phyloP scores from a whole-genome alignment of 2,113 vertebrate genomes.

The Myiozetetes cayanensis region DNA sequence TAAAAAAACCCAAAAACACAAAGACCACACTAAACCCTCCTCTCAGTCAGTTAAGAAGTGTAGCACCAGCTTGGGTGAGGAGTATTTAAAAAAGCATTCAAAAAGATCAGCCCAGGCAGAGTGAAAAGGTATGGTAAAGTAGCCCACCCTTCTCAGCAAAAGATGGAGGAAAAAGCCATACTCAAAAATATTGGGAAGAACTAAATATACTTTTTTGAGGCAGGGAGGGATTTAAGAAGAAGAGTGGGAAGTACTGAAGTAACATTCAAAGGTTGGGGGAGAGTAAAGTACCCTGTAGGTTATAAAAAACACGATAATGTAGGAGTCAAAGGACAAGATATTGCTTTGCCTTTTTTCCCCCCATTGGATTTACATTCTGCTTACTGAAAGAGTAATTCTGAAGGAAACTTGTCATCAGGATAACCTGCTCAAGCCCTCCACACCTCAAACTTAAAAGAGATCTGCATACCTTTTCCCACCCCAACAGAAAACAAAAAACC shows the following conservation, averaged over 20 bases:
- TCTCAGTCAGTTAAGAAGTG: slow-evolving; percentile 51
- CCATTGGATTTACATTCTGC: slow-evolving; percentile 70
- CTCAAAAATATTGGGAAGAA: slow-evolving; percentile 50
- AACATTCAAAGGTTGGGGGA: slow-evolving; percentile 57
- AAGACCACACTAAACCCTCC: slow-evolving; percentile 47
- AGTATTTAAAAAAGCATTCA: slow-evolving; percentile 43
- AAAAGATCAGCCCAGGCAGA: slow-evolving; percentile 50
- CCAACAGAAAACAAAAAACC: not conserved
- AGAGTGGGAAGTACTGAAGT: slow-evolving; percentile 41
- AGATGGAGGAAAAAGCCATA: slow-evolving; percentile 36
- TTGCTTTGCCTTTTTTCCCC: slow-evolving; percentile 56
- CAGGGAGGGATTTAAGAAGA: not conserved
- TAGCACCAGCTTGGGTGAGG: slow-evolving; percentile 58
- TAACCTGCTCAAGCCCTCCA: slow-evolving; percentile 63
- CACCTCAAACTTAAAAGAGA: slow-evolving; percentile 62
- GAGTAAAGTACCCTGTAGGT: slow-evolving; percentile 68
- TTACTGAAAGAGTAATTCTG: slow-evolving; percentile 61
- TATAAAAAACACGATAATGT: slow-evolving; percentile 51
- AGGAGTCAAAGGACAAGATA: slow-evolving; percentile 71
- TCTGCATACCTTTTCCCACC: slow-evolving; percentile 49
- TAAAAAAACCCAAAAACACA: not conserved
- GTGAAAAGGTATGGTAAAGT: slow-evolving; percentile 24
- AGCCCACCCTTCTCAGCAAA: slow-evolving; percentile 20
- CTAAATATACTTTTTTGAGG: slow-evolving; percentile 43
- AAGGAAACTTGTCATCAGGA: slow-evolving; percentile 57